Conservation (phyloP, 2,797 vertebrate genomes). For the Chiloscyllium punctatum region DNA sequence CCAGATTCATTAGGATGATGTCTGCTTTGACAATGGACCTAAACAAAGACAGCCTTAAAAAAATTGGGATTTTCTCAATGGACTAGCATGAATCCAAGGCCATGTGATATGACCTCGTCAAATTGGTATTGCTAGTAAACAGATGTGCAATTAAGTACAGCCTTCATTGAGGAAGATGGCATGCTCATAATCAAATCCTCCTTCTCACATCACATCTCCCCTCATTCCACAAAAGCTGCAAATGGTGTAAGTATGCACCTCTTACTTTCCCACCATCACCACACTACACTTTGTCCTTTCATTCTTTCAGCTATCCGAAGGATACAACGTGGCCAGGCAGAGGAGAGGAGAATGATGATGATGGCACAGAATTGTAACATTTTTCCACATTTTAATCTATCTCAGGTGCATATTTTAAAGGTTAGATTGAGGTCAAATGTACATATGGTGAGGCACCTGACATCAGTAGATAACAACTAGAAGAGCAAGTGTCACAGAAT, state of each 20-base stretch:
- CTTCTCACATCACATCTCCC: too few species aligned
- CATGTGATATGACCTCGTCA: not conserved
- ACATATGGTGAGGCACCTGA: not conserved
- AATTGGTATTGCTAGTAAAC: not conserved
- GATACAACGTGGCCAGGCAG: too few species aligned
- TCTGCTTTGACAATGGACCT: not conserved
- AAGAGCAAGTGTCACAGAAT: not conserved
- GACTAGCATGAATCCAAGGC: not conserved
- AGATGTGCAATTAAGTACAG: not conserved
- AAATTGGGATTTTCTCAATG: not conserved
- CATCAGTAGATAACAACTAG: not conserved
- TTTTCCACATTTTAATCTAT: not conserved
- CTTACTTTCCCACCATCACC: too few species aligned
- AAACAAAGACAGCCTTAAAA: not conserved
- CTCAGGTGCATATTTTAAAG: not conserved
- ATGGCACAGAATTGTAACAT: too few species aligned
- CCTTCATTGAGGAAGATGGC: too few species aligned
- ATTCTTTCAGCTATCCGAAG: too few species aligned
- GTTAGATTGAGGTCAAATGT: not conserved
- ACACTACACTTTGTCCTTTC: too few species aligned
- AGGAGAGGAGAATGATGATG: too few species aligned
- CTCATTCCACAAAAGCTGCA: too few species aligned
- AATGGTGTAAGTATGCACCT: too few species aligned
- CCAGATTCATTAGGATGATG: not conserved
- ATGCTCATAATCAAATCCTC: too few species aligned